Evolutionary conservation across 2,888 invertebrate species (phyloP), one percentile per base, ranked within the genome.

Genomic region (Mactromeris polynyma): DNA sequence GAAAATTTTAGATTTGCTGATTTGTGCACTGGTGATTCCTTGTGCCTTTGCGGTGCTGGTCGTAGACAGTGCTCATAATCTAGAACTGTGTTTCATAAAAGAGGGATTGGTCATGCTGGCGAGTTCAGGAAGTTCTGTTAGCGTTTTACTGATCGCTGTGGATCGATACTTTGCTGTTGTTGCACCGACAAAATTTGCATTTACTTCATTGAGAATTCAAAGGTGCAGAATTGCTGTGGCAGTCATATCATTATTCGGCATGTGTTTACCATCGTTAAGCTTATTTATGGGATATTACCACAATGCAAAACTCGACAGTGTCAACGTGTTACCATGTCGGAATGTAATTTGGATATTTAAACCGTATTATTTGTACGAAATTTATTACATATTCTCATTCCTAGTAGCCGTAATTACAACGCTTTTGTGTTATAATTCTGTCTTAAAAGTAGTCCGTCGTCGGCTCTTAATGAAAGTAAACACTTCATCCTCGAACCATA

Each of bases 121-220:
- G 0, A 89, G 89, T 64, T 89, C 90, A 4, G 88, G 89, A 17
- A 91, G 91, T 54, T 85, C 89, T 0, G 26, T 91, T 4, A 87
- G 89, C 40, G 87, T 91, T 26, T 51, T 91, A 78, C 82, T 91
- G 2, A 82, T 91, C 19, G 90, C 90, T 81, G 78, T 91, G 33
- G 91, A 91, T 69, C 64, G 91, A n/a, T 91, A 91, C 36, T 85
- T 81, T 31, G 91, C 91, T 6, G 81, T 90, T 2, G 90, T 91
- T 1, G 54, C 64, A 33, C 91, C 91, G 51, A 89, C 90, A 19
- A 81, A 89, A 42, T 85, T 85, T 31, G 33, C 86, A 21, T 86
- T 91, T 11, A 90, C 91, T 17, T 42, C 14, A 2, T 33, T 33
- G 4, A 73, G 86, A 33, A 88, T 89, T 2, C 21, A 19, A 46